Evolutionary conservation across 2,797 vertebrate genomes (phyloP).

Genomic region (Florisuga fusca): DNA sequence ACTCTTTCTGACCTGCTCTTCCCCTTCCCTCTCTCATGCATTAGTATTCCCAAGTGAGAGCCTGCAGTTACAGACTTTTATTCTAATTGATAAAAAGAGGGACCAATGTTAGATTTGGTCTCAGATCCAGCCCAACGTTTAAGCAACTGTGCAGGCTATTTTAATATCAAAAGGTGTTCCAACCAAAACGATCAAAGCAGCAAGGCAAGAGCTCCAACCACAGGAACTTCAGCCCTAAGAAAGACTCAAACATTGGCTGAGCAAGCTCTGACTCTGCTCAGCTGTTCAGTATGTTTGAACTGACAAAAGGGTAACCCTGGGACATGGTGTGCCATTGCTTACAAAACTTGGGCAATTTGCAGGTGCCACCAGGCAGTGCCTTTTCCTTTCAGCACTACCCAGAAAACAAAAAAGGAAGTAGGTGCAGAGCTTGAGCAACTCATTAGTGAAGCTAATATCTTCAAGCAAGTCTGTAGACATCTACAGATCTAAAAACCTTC

Average conservation of each 20-base stretch:
- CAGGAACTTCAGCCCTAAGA: background rate
- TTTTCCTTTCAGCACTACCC: background rate
- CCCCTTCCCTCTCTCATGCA: background rate
- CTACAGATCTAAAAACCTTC: background rate
- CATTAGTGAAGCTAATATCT: background rate
- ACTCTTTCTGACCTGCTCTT: background rate
- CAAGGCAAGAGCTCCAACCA: background rate
- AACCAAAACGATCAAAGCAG: background rate
- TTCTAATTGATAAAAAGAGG: background rate
- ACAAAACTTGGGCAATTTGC: background rate
- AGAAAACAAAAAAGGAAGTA: background rate
- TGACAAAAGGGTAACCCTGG: background rate
- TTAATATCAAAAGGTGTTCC: constrained; percentile 34
- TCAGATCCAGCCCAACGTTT: background rate
- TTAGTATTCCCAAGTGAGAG: background rate
- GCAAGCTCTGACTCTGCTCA: constrained; percentile 29
- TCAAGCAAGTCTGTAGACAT: background rate
- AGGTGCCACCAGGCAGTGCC: background rate
- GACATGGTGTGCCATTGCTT: background rate
- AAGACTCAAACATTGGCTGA: constrained; percentile 44
- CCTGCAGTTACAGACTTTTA: background rate
- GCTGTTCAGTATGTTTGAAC: background rate
- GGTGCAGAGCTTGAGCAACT: background rate
- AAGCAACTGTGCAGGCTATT: background rate
- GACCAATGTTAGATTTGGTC: background rate